phyloP scores from a whole-genome alignment of 2,797 vertebrate species.

The Ptychadena robeensis region DNA sequence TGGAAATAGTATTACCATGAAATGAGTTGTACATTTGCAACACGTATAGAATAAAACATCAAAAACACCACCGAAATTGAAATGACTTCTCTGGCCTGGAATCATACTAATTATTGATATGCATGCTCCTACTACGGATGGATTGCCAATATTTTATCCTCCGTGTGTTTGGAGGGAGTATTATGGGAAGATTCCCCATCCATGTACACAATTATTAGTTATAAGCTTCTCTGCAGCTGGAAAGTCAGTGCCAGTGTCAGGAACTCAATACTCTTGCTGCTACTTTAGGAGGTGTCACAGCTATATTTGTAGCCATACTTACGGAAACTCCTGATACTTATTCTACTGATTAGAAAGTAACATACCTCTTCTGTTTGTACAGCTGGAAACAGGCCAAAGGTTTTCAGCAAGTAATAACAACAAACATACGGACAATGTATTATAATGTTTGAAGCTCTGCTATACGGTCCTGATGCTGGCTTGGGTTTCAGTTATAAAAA shows the following conservation, averaged over 20 bases:
- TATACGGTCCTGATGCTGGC: no score
- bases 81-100: neutral
- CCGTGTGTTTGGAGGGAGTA: neutral
- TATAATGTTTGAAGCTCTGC: no score
- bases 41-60: neutral
- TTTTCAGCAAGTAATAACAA: neutral
- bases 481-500: no score
- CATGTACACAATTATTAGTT: neutral
- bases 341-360: neutral
- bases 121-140: neutral
- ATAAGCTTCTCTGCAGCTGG: neutral
- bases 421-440: neutral
- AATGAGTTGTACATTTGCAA: neutral
- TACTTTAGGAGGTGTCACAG: neutral
- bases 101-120: neutral
- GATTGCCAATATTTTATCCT: neutral
- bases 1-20: neutral
- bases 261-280: neutral
- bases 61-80: neutral
- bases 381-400: no score
- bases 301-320: neutral
- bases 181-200: neutral
- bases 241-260: conserved; percentile 1
- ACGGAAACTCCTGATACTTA: neutral
- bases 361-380: neutral